Conservation (phyloP, 2,113 vertebrate species). For the Ranitomeya imitator region DNA sequence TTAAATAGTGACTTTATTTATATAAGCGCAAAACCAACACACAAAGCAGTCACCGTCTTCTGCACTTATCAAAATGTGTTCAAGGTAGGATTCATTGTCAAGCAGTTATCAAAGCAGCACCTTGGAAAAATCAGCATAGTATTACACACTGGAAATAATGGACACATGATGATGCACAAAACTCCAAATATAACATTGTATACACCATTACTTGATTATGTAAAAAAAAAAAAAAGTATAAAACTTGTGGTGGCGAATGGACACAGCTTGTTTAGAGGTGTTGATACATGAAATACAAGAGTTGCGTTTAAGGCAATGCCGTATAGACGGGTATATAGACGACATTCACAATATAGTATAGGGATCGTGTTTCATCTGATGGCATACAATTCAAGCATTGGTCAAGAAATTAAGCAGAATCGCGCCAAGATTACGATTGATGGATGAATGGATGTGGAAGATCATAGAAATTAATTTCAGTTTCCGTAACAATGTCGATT, state of each 20-base stretch:
- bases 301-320: constrained; percentile 3
- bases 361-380: background rate
- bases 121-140: constrained; percentile 14
- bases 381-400: background rate
- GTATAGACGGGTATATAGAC: background rate
- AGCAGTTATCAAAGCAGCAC: constrained; percentile 33
- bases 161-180: background rate
- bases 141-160: background rate
- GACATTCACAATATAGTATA: constrained; percentile 1
- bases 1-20: constrained; percentile 34
- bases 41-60: constrained; percentile 14
- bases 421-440: background rate
- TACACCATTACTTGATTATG: background rate
- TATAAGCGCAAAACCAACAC: constrained; percentile 4
- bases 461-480: background rate
- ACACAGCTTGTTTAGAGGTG: background rate
- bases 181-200: background rate
- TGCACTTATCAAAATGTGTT: constrained; percentile 2
- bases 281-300: background rate
- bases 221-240: background rate
- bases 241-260: background rate
- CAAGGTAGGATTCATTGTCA: constrained; percentile 14
- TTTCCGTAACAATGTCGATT: background rate
- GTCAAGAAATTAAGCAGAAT: background rate
- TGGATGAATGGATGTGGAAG: background rate